A percentile compares a stretch with the other conserved stretches of the same genome.
These are phyloP conservation scores for Capreolus pygargus DNA, from an alignment of 2,113 vertebrate species.

Conservation along the genomic window DNA sequence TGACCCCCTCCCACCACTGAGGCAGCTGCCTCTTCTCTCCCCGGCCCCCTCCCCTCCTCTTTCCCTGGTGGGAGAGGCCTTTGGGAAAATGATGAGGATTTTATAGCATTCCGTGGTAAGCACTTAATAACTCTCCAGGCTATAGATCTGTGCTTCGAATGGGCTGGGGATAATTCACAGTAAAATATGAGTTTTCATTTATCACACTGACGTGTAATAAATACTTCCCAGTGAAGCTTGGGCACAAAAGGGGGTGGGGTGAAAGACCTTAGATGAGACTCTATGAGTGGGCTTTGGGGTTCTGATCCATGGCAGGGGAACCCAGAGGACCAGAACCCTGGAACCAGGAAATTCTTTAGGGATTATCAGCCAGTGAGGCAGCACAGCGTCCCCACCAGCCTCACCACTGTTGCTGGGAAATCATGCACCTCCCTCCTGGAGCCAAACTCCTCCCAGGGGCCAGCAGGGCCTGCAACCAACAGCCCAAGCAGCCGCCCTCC, in stretches of 20 bases:
- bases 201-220: constrained; percentile 82
- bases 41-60: neutral
- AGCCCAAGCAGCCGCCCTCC: neutral
- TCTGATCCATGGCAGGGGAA: neutral
- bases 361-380: neutral
- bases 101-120: constrained; percentile 81
- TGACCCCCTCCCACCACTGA: neutral
- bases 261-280: constrained; percentile 17
- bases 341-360: neutral
- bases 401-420: neutral
- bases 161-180: constrained; percentile 81
- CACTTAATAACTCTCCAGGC: constrained; percentile 85
- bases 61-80: constrained; percentile 46
- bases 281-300: neutral
- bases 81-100: constrained; percentile 80
- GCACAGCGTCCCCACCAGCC: neutral
- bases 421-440: neutral
- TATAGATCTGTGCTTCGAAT: constrained; percentile 79
- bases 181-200: constrained; percentile 86
- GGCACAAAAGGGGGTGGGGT: constrained; percentile 22
- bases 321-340: neutral
- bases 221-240: constrained; percentile 78
- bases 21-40: neutral
- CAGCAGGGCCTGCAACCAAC: neutral
- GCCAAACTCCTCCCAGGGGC: neutral